A percentile compares a stretch with the other conserved stretches of the same genome.
These are phyloP conservation scores for Tupaia tana DNA, from an alignment of 2,113 vertebrate genomes.

Conservation along the genomic window DNA sequence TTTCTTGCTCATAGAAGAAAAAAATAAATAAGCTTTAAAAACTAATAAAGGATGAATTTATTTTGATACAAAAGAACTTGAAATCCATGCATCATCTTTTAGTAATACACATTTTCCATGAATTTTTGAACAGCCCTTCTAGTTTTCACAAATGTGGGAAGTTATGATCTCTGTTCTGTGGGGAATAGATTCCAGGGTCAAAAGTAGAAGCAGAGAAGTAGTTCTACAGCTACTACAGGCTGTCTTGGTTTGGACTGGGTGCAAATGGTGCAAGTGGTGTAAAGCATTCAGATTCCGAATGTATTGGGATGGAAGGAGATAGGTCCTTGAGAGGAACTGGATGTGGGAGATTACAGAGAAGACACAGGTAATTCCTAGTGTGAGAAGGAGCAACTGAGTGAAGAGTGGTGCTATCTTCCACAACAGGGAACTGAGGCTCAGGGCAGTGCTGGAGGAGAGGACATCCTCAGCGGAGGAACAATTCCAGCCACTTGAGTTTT, in stretches of 20 bases:
- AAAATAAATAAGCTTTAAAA: no score
- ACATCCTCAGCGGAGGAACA: not conserved
- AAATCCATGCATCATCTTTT: no score
- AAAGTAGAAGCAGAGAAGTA: rapidly evolving
- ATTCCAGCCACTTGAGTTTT: not conserved
- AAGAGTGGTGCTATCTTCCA: not conserved
- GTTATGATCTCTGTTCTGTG: not conserved
- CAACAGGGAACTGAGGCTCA: not conserved
- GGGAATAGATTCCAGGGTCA: no score
- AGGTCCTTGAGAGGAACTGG: not conserved
- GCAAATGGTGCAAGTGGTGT: no score
- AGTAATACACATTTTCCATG: no score
- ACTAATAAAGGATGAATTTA: no score
- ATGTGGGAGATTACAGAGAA: not conserved
- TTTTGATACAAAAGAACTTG: no score
- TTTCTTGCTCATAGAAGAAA: no score
- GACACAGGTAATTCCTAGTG: not conserved
- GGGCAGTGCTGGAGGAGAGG: not conserved
- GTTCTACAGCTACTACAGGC: no score
- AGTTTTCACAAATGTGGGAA: no score
- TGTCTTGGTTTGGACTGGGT: not conserved
- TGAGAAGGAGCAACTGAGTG: not conserved
- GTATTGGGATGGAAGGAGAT: not conserved
- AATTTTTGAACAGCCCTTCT: no score
- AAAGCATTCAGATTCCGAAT: not conserved